A percentile compares a stretch with the other conserved stretches of the same genome.
Evolutionary conservation across 2,797 vertebrate species (phyloP).

Genomic region (Chaunax sp.): DNA sequence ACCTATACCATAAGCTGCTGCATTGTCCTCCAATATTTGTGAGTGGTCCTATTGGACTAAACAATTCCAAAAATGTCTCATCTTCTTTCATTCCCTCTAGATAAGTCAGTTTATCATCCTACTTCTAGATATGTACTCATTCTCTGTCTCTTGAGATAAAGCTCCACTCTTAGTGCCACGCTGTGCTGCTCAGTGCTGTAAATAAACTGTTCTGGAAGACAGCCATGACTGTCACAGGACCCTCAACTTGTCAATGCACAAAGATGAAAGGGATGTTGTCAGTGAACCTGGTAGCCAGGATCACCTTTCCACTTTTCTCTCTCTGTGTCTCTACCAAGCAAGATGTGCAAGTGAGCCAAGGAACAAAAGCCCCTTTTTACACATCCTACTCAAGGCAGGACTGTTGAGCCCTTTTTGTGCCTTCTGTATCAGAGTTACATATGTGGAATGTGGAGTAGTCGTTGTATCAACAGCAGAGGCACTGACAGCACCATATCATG

Average conservation of each 20-base stretch:
- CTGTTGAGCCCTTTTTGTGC: too few species aligned
- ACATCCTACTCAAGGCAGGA: too few species aligned
- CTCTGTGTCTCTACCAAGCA: not conserved
- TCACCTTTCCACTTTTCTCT: conserved; percentile 3
- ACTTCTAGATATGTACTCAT: conserved; percentile 36
- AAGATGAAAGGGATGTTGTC: conserved; percentile 7
- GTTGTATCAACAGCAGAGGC: too few species aligned
- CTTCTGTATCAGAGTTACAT: too few species aligned
- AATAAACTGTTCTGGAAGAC: conserved; percentile 43
- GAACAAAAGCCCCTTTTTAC: conserved; percentile 25
- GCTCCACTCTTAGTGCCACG: conserved; percentile 49
- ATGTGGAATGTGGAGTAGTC: too few species aligned
- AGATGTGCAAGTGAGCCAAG: conserved; percentile 8
- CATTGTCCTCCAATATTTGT: conserved; percentile 21
- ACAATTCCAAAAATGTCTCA: not conserved
- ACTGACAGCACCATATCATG: too few species aligned
- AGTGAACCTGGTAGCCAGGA: not conserved
- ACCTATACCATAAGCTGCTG: conserved; percentile 10
- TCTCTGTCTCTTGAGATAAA: conserved; percentile 54
- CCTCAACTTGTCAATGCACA: conserved; percentile 17
- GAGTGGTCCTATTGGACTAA: conserved; percentile 2
- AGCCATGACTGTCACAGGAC: conserved; percentile 7
- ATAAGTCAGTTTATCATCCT: conserved; percentile 29
- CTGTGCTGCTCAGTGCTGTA: conserved; percentile 24
- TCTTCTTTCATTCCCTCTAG: conserved; percentile 12